Evolutionary conservation across 2,797 vertebrate species (phyloP), one percentile per base, ranked within the genome.

Genomic region (Cirrhinus molitorella): DNA sequence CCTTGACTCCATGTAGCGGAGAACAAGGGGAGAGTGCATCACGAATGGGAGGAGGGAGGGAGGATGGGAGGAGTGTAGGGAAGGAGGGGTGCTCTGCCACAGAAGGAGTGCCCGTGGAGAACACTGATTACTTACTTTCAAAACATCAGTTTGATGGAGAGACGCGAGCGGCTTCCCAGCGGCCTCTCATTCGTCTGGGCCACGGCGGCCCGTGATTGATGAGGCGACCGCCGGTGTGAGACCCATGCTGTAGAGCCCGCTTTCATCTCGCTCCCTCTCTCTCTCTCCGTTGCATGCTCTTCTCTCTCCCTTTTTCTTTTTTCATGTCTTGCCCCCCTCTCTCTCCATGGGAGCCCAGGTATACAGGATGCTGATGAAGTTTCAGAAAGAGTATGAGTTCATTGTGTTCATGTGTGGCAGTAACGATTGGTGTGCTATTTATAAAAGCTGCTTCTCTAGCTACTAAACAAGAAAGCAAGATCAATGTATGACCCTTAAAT

Each of bases 41-140:
- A 63, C n/a, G 37, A 49, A 73, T 81, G 23, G 74, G 40, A 51
- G 47, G 6, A 43, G 37, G 79, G 72, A 76, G 43, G 75, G 53
- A 71, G 59, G 61, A 49, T 55, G 13, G 75, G 61, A 71, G 59
- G 71, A 43, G 79, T 79, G 40, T 65, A 65, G 67, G 68, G 34
- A 70, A 65, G 83, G 75, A 79, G 63, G 86, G 68, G 74, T 31
- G 77, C 78, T 78, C 51, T 81, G 85, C 84, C 59, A 87, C 85
- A 80, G 88, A 87, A 89, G 83, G 86, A 88, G 88, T 84, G 89
- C 89, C 90, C 83, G 66, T 91, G 84, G 91, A 91, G 90, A 91
- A 89, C 91, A 91, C 91, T 91, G 89, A 91, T 91, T 91, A 91
- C 90, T 91, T 90, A 91, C 90, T 91, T 90, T 91, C 87, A 89